phyloP scores from a whole-genome alignment of 2,113 vertebrate genomes.

The Archilochus colubris region DNA sequence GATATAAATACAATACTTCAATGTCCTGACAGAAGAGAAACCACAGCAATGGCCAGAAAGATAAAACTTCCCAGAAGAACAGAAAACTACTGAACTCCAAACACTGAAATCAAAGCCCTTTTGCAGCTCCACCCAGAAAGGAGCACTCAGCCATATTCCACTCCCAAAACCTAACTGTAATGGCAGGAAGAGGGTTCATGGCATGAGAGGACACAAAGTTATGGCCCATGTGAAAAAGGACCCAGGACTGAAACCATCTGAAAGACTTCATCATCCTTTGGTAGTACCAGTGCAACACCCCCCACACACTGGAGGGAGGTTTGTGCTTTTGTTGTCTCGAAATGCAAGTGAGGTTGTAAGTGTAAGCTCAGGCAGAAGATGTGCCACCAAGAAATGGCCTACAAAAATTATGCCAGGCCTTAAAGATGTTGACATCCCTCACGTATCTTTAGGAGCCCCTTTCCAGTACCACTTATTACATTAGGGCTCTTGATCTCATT shows the following conservation, averaged over 20 bases:
- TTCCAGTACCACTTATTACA: background rate
- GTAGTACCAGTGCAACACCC: background rate
- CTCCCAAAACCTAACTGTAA: background rate
- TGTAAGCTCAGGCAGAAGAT: fast-evolving
- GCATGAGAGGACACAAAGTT: background rate
- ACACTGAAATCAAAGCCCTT: background rate
- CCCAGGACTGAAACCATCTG: background rate
- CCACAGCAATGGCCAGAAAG: background rate
- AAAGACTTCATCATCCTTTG: background rate
- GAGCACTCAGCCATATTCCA: fast-evolving
- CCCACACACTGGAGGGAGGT: fast-evolving
- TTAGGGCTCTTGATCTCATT: background rate
- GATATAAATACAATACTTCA: background rate
- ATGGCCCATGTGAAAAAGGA: background rate
- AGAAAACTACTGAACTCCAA: background rate
- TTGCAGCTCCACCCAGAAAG: background rate
- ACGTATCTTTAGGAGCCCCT: background rate
- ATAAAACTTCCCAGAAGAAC: background rate
- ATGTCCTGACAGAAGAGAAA: background rate
- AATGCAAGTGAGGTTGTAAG: background rate
- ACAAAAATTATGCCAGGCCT: background rate
- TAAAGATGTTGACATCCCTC: background rate
- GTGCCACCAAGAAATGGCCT: background rate
- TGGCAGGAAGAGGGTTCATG: background rate
- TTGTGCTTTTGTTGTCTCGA: background rate